Conservation (phyloP, 2,888 invertebrate species). For the Agonopterix heracliana region DNA sequence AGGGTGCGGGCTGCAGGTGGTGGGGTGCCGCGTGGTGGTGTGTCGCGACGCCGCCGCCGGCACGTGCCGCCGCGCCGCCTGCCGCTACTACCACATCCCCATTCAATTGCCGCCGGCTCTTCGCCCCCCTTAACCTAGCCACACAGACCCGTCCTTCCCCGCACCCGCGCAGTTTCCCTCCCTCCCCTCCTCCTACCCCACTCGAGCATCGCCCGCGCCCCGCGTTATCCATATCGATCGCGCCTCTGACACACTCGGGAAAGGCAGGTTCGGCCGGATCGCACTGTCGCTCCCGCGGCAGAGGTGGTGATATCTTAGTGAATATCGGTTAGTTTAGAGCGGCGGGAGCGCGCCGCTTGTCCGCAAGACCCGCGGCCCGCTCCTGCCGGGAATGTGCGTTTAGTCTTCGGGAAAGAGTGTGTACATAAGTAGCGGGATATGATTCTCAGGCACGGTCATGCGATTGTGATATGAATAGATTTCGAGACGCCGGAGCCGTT, state of each 20-base stretch:
- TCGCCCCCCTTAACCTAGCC: conserved; percentile 62
- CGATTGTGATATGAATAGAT: conserved; percentile 76
- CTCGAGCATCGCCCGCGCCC: conserved; percentile 40
- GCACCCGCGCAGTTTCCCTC: conserved; percentile 1
- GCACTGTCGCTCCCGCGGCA: conserved; percentile 43
- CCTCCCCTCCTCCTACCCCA: conserved; percentile 18
- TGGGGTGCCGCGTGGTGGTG: conserved; percentile 96
- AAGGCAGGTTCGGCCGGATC: conserved; percentile 47
- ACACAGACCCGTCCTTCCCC: conserved; percentile 11
- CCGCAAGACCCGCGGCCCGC: conserved; percentile 26
- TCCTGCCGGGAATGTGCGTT: conserved; percentile 32
- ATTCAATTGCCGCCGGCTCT: conserved; percentile 89
- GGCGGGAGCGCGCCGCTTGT: conserved; percentile 29
- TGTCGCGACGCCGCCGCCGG: conserved; percentile 97
- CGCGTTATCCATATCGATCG: conserved; percentile 54
- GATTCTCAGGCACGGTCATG: conserved; percentile 74
- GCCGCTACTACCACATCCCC: conserved; percentile 99
- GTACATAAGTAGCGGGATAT: conserved; percentile 74
- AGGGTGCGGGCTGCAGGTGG: conserved; percentile 97
- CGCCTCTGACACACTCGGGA: conserved; percentile 60
- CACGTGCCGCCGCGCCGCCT: conserved; percentile 93
- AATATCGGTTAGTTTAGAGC: conserved; percentile 53
- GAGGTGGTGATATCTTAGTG: conserved; percentile 54
- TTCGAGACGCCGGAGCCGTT: conserved; percentile 71
- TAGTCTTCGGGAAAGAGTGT: conserved; percentile 63